A percentile compares a stretch with the other conserved stretches of the same genome.
Evolutionary conservation across 2,888 invertebrate genomes (phyloP).

Genomic region (Pteria penguin): DNA sequence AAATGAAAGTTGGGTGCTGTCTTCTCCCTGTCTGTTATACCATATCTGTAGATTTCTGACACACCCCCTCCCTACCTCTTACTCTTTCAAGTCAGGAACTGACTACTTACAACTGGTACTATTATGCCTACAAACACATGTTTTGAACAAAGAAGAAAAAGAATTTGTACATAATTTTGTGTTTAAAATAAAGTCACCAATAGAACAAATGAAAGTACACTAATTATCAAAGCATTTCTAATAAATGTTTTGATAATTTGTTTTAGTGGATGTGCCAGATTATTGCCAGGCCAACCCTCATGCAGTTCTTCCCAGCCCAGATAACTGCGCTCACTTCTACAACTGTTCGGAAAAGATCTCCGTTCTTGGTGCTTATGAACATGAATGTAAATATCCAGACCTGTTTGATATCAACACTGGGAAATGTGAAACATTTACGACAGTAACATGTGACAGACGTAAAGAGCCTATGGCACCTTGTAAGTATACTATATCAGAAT

Average conservation of each 20-base stretch:
- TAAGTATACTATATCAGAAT: too few relatives aligned
- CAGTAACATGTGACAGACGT: conserved; percentile 42
- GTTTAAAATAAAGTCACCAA: too few relatives aligned
- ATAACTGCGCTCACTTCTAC: conserved; percentile 42
- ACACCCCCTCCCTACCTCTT: too few relatives aligned
- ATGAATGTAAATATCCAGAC: conserved; percentile 53
- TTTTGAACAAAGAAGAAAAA: neutral
- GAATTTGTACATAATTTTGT: too few relatives aligned
- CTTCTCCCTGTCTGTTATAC: too few relatives aligned
- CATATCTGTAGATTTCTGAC: too few relatives aligned
- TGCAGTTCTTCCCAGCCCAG: conserved; percentile 35
- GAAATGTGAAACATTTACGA: conserved; percentile 44
- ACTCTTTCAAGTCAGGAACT: too few relatives aligned
- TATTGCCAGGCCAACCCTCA: conserved; percentile 50
- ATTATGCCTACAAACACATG: neutral
- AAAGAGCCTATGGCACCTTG: conserved; percentile 23
- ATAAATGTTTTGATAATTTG: too few relatives aligned
- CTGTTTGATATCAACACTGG: conserved; percentile 46
- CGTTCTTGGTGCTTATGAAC: conserved; percentile 25
- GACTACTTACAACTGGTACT: too few relatives aligned
- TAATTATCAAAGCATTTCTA: too few relatives aligned
- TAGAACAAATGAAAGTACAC: too few relatives aligned
- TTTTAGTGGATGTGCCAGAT: conserved; percentile 39
- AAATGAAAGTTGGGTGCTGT: too few relatives aligned
- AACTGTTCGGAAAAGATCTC: conserved; percentile 28